Conservation (phyloP, 2,888 invertebrate genomes). For the Ophion ventricosus region DNA sequence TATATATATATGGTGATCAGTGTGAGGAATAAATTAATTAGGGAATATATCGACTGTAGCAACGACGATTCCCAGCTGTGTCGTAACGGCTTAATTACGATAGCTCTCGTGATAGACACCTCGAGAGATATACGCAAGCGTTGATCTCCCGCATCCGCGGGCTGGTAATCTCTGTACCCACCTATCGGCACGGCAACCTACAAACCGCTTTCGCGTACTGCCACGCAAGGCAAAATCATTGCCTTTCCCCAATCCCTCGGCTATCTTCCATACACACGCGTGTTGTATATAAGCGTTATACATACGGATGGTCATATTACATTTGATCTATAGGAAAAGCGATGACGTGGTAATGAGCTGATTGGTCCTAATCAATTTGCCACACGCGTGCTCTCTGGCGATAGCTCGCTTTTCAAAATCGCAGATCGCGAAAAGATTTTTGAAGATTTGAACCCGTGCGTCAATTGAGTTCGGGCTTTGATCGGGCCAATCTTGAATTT, state of each 20-base stretch:
- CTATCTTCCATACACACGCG: not conserved
- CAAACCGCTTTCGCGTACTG: conserved; percentile 29
- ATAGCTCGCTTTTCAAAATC: not conserved
- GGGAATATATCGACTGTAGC: conserved; percentile 39
- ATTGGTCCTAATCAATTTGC: not conserved
- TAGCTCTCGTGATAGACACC: conserved; percentile 51
- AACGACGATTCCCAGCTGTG: conserved; percentile 50
- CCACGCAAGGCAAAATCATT: not conserved
- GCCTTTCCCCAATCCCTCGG: not conserved
- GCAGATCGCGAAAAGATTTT: not conserved
- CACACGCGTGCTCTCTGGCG: too few relatives aligned
- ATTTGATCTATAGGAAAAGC: not conserved
- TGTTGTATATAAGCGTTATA: too few relatives aligned
- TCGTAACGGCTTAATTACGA: conserved; percentile 67
- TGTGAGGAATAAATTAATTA: conserved; percentile 68
- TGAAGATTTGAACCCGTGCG: too few relatives aligned
- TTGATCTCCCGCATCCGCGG: conserved; percentile 36
- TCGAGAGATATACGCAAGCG: conserved; percentile 38
- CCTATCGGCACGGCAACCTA: conserved; percentile 39
- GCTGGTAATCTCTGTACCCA: conserved; percentile 57
- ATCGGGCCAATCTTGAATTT: too few relatives aligned
- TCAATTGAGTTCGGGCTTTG: too few relatives aligned
- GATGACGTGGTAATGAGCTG: not conserved
- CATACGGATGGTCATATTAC: not conserved
- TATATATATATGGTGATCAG: not conserved